Evolutionary conservation across 2,113 vertebrate species (phyloP).

Genomic region (Peucedramus taeniatus): DNA sequence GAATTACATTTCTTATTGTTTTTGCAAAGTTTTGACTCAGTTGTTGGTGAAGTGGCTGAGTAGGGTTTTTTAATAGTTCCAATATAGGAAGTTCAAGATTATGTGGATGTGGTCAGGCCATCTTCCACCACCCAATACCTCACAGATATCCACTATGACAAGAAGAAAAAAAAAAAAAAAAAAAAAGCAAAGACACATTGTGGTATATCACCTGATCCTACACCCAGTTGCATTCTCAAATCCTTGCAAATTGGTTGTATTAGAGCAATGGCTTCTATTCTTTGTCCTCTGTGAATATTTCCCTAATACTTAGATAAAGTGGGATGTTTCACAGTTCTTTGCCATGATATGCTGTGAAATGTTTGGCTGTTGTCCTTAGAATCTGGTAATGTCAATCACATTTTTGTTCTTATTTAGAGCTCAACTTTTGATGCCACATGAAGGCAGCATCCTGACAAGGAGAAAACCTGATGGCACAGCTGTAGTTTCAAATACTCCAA

Average conservation of each 20-base stretch:
- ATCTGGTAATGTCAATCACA: background rate
- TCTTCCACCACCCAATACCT: background rate
- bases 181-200: background rate
- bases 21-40: background rate
- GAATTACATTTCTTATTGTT: background rate
- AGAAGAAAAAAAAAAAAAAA: background rate
- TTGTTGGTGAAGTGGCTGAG: background rate
- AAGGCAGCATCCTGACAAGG: background rate
- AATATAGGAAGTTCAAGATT: background rate
- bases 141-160: background rate
- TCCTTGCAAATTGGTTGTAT: background rate
- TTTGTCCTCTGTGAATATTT: background rate
- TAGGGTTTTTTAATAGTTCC: background rate
- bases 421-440: background rate
- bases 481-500: conserved; percentile 7
- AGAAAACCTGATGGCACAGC: background rate
- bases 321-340: background rate
- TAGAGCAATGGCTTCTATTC: background rate
- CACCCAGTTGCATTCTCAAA: background rate
- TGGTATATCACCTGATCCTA: background rate
- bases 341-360: background rate
- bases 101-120: background rate
- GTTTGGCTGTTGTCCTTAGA: background rate
- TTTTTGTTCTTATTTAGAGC: background rate
- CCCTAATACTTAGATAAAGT: background rate